A percentile compares a stretch with the other conserved stretches of the same genome.
phyloP scores from a whole-genome alignment of 1,140 invertebrate species.

The Pogonomyrmex barbatus region DNA sequence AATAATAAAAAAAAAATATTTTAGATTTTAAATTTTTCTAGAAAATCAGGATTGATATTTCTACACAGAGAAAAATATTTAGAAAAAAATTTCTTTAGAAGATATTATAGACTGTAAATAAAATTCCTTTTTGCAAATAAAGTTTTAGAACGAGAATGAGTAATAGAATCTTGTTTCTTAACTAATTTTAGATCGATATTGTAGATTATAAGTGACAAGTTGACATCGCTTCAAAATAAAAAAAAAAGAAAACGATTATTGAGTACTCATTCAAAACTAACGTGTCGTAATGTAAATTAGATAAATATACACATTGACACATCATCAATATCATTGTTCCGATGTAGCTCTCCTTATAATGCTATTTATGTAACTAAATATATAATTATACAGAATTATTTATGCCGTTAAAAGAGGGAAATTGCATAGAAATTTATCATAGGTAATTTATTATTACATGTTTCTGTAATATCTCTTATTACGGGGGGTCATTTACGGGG shows the following conservation, averaged over 20 bases:
- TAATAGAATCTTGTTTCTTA: not conserved
- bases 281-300: not conserved
- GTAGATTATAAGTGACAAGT: not conserved
- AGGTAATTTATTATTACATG: not conserved
- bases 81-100: not conserved
- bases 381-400: not conserved
- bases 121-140: not conserved
- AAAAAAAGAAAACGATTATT: not conserved
- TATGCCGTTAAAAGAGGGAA: not conserved
- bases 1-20: not conserved
- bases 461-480: not conserved
- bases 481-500: not conserved
- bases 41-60: slow-evolving; percentile 11
- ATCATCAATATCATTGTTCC: not conserved
- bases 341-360: not conserved
- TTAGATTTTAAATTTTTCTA: not conserved
- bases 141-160: not conserved
- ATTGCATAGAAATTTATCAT: not conserved
- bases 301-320: not conserved
- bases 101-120: not conserved
- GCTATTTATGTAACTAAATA: not conserved
- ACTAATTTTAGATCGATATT: not conserved
- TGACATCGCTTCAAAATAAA: not conserved
- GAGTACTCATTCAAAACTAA: not conserved
- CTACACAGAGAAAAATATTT: not conserved